phyloP scores from a whole-genome alignment of 2,113 vertebrate species.

The Alethe diademata region DNA sequence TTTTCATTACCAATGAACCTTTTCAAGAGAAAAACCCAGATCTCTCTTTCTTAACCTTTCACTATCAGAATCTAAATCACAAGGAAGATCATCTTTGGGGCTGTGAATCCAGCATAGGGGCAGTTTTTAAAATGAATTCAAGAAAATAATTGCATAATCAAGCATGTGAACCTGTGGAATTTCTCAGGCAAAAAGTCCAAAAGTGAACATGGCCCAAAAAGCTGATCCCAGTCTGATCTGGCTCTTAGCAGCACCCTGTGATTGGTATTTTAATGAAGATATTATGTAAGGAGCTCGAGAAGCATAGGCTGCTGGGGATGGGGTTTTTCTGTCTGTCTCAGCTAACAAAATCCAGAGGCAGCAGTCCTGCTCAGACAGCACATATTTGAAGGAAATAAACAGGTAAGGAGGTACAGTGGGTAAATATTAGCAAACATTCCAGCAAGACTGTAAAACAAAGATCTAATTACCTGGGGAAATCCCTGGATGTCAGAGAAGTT shows the following conservation, averaged over 20 bases:
- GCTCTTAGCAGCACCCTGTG: not conserved
- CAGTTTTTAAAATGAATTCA: not conserved
- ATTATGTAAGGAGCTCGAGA: not conserved
- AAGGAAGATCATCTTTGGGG: not conserved
- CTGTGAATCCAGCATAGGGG: not conserved
- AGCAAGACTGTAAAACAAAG: not conserved
- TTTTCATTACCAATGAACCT: not conserved
- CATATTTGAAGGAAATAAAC: not conserved
- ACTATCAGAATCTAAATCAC: not conserved
- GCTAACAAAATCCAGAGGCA: not conserved
- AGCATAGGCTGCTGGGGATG: not conserved
- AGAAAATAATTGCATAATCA: conserved; percentile 43
- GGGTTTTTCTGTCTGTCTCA: not conserved
- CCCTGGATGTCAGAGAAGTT: not conserved
- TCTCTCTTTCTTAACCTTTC: not conserved
- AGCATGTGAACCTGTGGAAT: conserved; percentile 46
- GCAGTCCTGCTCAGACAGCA: not conserved
- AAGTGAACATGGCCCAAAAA: conserved; percentile 16
- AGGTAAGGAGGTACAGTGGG: not conserved
- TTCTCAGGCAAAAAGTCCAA: conserved; percentile 35
- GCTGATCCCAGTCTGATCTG: not conserved
- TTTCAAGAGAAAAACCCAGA: not conserved
- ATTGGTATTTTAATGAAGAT: conserved; percentile 3
- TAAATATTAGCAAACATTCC: not conserved
- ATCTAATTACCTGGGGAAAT: not conserved